A percentile compares a stretch with the other conserved stretches of the same genome.
These are phyloP conservation scores for Apamea anceps DNA, from an alignment of 2,888 invertebrate genomes.

Conservation along the genomic window DNA sequence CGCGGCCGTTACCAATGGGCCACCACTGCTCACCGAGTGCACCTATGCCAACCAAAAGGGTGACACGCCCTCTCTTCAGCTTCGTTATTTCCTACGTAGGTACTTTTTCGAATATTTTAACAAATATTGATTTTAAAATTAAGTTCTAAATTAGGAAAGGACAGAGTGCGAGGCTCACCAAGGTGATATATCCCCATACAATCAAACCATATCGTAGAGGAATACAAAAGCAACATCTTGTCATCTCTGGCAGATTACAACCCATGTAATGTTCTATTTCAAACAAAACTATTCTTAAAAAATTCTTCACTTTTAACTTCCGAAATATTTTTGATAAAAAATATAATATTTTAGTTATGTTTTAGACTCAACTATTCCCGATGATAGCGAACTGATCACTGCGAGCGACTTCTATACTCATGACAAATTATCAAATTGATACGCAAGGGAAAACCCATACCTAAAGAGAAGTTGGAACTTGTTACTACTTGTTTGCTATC, in stretches of 20 bases:
- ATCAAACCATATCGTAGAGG: slow-evolving; percentile 14
- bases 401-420: neutral
- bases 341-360: neutral
- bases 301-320: neutral
- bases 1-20: too few relatives aligned
- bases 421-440: slow-evolving; percentile 10
- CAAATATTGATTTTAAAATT: neutral
- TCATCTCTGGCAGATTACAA: neutral
- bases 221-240: slow-evolving; percentile 24
- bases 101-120: neutral
- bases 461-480: neutral
- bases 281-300: neutral
- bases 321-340: neutral
- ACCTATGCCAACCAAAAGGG: neutral
- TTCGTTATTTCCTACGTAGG: neutral
- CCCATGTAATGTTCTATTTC: neutral
- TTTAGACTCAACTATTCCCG: neutral
- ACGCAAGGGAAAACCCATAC: slow-evolving; percentile 3
- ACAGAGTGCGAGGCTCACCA: slow-evolving; percentile 2
- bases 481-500: too few relatives aligned
- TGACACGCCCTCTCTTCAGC: neutral
- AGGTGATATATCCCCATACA: slow-evolving; percentile 10
- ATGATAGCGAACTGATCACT: neutral
- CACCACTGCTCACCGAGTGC: neutral
- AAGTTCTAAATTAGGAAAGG: neutral